Conservation (phyloP, 2,888 invertebrate species). For the Cheilosia grossa region DNA sequence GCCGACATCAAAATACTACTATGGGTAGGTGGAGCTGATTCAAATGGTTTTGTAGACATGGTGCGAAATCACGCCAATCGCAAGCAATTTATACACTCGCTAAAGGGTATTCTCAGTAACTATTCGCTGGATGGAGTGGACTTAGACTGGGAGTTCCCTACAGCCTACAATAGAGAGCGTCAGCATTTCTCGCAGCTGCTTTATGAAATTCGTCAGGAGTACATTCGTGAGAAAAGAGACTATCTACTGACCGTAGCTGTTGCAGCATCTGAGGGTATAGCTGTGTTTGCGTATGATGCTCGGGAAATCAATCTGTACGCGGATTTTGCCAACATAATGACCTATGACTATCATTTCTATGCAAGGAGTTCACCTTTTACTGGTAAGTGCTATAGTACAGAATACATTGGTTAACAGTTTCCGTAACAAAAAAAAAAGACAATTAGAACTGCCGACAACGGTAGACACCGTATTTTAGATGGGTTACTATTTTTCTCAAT, state of each 20-base stretch:
- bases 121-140: conserved; percentile 83
- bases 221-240: conserved; percentile 85
- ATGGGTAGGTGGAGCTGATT: conserved; percentile 87
- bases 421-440: too few relatives aligned
- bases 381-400: conserved; percentile 79
- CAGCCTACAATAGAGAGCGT: conserved; percentile 86
- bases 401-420: background rate
- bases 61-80: conserved; percentile 88
- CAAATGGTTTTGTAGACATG: conserved; percentile 88
- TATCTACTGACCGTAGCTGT: conserved; percentile 90
- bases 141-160: conserved; percentile 95
- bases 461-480: too few relatives aligned
- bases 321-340: conserved; percentile 95
- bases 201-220: conserved; percentile 88
- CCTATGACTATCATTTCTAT: conserved; percentile 94
- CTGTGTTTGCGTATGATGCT: conserved; percentile 91
- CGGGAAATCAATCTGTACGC: conserved; percentile 90
- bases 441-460: too few relatives aligned
- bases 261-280: conserved; percentile 90
- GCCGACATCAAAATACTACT: conserved; percentile 89
- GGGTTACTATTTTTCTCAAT: too few relatives aligned
- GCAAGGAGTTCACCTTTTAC: conserved; percentile 91
- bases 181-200: conserved; percentile 90
- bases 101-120: conserved; percentile 82
- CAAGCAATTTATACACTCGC: conserved; percentile 86